Conservation (phyloP, 2,797 vertebrate species). For the Enteromius radiatus region DNA sequence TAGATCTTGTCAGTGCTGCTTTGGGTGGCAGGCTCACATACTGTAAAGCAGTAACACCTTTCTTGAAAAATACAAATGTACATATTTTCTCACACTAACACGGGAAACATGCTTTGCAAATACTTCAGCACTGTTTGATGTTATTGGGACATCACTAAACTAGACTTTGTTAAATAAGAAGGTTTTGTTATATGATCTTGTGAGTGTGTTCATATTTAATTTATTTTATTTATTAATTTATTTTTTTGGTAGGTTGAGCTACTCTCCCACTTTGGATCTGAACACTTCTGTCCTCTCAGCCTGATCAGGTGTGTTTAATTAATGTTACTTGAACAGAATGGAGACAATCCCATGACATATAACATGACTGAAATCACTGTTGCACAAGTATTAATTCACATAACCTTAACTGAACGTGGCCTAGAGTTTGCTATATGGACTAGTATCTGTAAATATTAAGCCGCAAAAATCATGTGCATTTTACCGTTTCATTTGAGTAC, state of each 20-base stretch:
- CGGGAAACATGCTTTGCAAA: slow-evolving; percentile 53
- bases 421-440: no score
- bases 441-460: no score
- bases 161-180: not conserved
- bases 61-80: slow-evolving; percentile 37
- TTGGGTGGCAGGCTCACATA: slow-evolving; percentile 60
- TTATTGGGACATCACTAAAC: not conserved
- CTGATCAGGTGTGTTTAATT: slow-evolving; percentile 88
- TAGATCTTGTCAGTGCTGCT: slow-evolving; percentile 68
- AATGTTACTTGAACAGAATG: not conserved
- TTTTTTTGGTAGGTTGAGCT: slow-evolving; percentile 86
- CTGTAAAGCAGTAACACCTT: slow-evolving; percentile 69
- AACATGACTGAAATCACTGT: not conserved
- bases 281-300: slow-evolving; percentile 98
- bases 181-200: not conserved
- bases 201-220: not conserved
- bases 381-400: not conserved
- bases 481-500: no score
- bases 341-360: not conserved
- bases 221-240: not conserved
- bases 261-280: slow-evolving; percentile 95
- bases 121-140: slow-evolving; percentile 54
- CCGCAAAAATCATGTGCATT: no score
- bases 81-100: slow-evolving; percentile 3
- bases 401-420: not conserved